A percentile compares a stretch with the other conserved stretches of the same genome.
These are phyloP conservation scores for Semnornis frantzii DNA, from an alignment of 2,113 vertebrate genomes.

Conservation along the genomic window DNA sequence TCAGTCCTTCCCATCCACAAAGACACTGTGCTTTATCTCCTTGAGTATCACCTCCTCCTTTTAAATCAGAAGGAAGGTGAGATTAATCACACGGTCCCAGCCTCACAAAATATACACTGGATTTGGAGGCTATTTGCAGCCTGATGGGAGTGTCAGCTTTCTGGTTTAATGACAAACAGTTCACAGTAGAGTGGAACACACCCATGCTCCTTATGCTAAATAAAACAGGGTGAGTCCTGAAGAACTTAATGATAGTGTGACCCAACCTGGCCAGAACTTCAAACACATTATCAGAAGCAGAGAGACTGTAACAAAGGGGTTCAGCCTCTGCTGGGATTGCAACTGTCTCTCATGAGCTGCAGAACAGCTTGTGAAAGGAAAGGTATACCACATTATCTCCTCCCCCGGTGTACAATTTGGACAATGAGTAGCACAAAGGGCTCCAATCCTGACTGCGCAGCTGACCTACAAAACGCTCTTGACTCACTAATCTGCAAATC, in stretches of 20 bases:
- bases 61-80: neutral
- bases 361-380: neutral
- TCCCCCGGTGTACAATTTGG: neutral
- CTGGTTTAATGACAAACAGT: neutral
- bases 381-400: neutral
- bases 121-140: neutral
- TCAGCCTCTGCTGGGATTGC: neutral
- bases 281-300: neutral
- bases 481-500: constrained; percentile 26
- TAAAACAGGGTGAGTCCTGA: constrained; percentile 11
- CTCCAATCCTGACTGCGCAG: neutral
- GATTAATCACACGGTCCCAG: neutral
- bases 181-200: neutral
- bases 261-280: constrained; percentile 16
- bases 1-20: neutral
- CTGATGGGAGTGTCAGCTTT: neutral
- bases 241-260: neutral
- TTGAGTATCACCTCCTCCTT: neutral
- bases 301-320: neutral
- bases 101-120: neutral
- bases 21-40: neutral
- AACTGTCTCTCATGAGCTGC: neutral
- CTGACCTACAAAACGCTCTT: neutral
- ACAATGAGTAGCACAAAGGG: neutral
- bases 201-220: neutral